Evolutionary conservation across 2,797 vertebrate species (phyloP).

Genomic region (Cirrhinus molitorella): DNA sequence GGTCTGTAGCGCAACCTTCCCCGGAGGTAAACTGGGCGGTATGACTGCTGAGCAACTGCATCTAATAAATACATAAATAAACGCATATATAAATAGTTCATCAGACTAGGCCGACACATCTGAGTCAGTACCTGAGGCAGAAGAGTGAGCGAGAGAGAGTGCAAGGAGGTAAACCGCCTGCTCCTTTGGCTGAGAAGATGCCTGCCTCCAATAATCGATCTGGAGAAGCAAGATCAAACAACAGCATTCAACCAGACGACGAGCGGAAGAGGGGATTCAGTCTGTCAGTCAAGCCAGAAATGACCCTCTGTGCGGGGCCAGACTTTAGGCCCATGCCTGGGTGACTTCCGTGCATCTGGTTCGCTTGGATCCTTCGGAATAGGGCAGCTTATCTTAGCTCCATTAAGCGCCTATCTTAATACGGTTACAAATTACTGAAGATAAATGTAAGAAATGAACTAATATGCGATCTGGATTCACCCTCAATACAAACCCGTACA

Average conservation of each 20-base stretch:
- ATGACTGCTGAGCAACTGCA: constrained; percentile 30
- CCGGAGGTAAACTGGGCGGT: constrained; percentile 43
- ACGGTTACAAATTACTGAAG: constrained; percentile 81
- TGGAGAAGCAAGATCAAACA: constrained; percentile 73
- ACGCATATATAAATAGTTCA: constrained; percentile 76
- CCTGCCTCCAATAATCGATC: constrained; percentile 70
- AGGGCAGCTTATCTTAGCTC: constrained; percentile 63
- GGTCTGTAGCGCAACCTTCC: constrained; percentile 58
- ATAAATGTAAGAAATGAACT: constrained; percentile 78
- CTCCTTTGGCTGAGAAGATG: background rate
- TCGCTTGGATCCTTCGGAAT: constrained; percentile 49
- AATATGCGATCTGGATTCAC: constrained; percentile 78
- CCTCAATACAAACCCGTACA: constrained; percentile 59
- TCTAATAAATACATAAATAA: constrained; percentile 77
- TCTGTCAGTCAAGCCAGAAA: constrained; percentile 70
- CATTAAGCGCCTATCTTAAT: constrained; percentile 81
- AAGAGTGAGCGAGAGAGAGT: constrained; percentile 59
- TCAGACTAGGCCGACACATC: constrained; percentile 70
- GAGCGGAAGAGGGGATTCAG: constrained; percentile 65
- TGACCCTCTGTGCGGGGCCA: constrained; percentile 59
- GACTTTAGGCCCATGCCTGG: background rate
- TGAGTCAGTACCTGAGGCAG: constrained; percentile 75
- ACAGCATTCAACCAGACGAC: constrained; percentile 71
- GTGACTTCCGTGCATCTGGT: constrained; percentile 32
- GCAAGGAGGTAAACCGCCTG: constrained; percentile 9